Conservation (phyloP, 2,888 invertebrate species). For the Spodoptera exigua region DNA sequence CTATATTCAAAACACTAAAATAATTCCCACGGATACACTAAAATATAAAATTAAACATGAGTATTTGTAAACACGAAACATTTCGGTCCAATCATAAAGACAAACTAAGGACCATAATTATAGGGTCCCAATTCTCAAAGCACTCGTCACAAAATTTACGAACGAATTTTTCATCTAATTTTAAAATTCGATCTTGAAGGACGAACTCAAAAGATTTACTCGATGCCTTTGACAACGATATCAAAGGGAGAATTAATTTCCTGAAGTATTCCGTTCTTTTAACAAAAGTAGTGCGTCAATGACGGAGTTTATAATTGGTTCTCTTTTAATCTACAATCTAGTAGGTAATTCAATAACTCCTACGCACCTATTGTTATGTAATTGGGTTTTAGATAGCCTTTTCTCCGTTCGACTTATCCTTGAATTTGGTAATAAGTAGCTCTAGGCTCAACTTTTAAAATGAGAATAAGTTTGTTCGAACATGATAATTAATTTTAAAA, state of each 20-base stretch:
- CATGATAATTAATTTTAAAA: too few relatives aligned
- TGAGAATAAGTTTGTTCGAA: too few relatives aligned
- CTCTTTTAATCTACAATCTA: not conserved
- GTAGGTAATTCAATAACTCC: too few relatives aligned
- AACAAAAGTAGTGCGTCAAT: not conserved
- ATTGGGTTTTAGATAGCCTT: too few relatives aligned
- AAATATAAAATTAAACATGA: slow-evolving; percentile 33
- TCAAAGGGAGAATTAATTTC: not conserved
- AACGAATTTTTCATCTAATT: not conserved
- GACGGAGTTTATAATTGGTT: not conserved
- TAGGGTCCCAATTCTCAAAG: slow-evolving; percentile 5
- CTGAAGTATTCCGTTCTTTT: not conserved
- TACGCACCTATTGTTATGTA: too few relatives aligned
- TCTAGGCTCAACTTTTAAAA: too few relatives aligned
- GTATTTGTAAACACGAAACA: slow-evolving; percentile 38
- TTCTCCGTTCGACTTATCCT: too few relatives aligned
- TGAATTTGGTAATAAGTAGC: too few relatives aligned
- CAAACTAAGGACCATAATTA: slow-evolving; percentile 37
- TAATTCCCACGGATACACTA: slow-evolving; percentile 16
- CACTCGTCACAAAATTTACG: slow-evolving; percentile 9
- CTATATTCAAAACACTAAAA: not conserved
- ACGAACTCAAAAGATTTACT: not conserved
- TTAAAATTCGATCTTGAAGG: not conserved
- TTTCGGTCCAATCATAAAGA: slow-evolving; percentile 39
- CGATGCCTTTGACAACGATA: not conserved